phyloP scores from a whole-genome alignment of 2,888 invertebrate species.

The Xylota segnis region DNA sequence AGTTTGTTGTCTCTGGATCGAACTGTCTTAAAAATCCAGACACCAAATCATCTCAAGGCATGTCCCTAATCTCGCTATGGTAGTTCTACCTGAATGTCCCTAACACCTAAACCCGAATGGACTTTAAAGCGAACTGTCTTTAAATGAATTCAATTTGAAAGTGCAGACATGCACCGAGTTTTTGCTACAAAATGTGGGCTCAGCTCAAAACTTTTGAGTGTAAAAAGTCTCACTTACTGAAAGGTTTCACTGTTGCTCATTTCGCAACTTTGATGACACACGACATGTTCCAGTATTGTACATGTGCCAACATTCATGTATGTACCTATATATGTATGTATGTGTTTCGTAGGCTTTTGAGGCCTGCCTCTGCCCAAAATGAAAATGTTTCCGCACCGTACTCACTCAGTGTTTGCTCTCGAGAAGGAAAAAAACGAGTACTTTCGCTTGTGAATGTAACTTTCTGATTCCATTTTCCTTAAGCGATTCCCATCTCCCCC shows the following conservation, averaged over 20 bases:
- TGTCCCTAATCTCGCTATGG: too few relatives aligned
- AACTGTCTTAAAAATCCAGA: too few relatives aligned
- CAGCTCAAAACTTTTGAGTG: neutral
- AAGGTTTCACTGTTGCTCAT: neutral
- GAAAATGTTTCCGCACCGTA: neutral
- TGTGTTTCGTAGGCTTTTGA: neutral
- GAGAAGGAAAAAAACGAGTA: neutral
- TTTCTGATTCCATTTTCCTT: constrained; percentile 56
- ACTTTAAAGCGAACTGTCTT: neutral
- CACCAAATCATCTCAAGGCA: too few relatives aligned
- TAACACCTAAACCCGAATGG: too few relatives aligned
- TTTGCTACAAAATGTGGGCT: neutral
- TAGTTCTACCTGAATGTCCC: too few relatives aligned
- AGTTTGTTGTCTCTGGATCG: too few relatives aligned
- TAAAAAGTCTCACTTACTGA: neutral
- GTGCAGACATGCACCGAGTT: neutral
- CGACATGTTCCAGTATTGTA: too few relatives aligned
- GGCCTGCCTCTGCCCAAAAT: neutral
- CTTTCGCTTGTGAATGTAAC: constrained; percentile 41
- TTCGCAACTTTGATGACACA: neutral
- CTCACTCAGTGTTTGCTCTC: neutral
- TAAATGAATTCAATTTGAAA: neutral
- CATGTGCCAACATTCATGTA: too few relatives aligned
- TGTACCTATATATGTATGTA: neutral
- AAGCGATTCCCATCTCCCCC: constrained; percentile 50